A percentile compares a stretch with the other conserved stretches of the same genome.
Conservation (phyloP, 2,888 invertebrate genomes). For the Drosophila ustulata region DNA sequence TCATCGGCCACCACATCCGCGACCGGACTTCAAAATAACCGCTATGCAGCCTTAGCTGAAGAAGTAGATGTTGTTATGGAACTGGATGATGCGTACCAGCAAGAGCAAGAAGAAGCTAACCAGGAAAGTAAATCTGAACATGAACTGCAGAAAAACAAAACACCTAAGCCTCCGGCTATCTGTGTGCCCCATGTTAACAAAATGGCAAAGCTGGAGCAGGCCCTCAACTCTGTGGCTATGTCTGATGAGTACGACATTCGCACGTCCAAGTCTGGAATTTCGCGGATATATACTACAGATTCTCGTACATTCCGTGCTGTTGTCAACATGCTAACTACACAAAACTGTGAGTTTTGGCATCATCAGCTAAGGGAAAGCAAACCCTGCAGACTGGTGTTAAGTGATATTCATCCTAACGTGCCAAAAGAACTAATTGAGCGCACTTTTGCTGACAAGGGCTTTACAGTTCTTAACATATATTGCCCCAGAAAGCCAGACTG, state of each 20-base stretch:
- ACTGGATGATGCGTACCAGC: not conserved
- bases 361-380: not conserved
- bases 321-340: too few relatives aligned
- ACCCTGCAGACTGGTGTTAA: conserved; percentile 3
- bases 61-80: conserved; percentile 9
- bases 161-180: conserved; percentile 6
- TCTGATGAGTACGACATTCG: too few relatives aligned
- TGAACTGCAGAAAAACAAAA: not conserved
- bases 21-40: too few relatives aligned
- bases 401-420: conserved; percentile 13
- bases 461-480: conserved; percentile 7
- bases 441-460: conserved; percentile 14
- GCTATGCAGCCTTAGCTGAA: too few relatives aligned
- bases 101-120: not conserved
- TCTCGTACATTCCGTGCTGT: not conserved
- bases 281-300: conserved; percentile 8
- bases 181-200: too few relatives aligned
- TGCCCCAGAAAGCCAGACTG: conserved; percentile 6
- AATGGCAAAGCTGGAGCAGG: too few relatives aligned
- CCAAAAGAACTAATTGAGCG: conserved; percentile 13
- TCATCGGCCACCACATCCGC: too few relatives aligned
- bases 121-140: not conserved
- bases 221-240: too few relatives aligned
- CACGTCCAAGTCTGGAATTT: conserved; percentile 6
- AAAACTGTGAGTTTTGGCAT: too few relatives aligned